These are phyloP conservation scores for Sebastes reedi DNA, from an alignment of 2,797 vertebrate species.

Conservation along the genomic window DNA sequence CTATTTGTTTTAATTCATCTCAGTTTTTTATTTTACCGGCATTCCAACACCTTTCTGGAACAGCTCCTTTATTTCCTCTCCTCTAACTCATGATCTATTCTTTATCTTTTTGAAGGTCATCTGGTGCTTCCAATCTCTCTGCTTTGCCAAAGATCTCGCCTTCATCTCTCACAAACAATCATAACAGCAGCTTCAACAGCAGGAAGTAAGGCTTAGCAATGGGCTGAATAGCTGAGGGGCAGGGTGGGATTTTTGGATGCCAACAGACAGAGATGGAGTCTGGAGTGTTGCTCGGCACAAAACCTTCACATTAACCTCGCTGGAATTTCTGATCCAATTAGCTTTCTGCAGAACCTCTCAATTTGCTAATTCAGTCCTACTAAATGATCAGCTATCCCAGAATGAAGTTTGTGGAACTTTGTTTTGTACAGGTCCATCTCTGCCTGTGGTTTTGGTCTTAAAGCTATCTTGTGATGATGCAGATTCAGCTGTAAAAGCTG, in stretches of 20 bases:
- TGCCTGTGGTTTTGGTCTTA: constrained; percentile 56
- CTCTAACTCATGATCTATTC: constrained; percentile 91
- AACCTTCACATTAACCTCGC: not conserved
- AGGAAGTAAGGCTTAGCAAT: constrained; percentile 95
- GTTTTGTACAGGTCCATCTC: constrained; percentile 42
- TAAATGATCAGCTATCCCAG: not conserved
- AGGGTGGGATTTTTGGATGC: constrained; percentile 35
- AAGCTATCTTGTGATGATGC: constrained; percentile 42
- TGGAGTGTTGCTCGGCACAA: not conserved
- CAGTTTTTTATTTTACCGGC: constrained; percentile 58
- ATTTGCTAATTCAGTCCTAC: not conserved
- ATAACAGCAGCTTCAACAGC: constrained; percentile 99
- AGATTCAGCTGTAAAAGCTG: constrained; percentile 51
- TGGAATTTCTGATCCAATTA: not conserved
- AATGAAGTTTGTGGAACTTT: not conserved
- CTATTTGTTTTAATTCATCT: constrained; percentile 61
- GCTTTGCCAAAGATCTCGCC: constrained; percentile 99
- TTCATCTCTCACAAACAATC: constrained; percentile 99
- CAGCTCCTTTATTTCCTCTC: constrained; percentile 45
- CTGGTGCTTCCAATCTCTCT: constrained; percentile 98
- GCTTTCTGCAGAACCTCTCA: not conserved
- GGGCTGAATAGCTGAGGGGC: constrained; percentile 47
- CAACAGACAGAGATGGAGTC: constrained; percentile 63
- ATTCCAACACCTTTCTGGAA: constrained; percentile 40
- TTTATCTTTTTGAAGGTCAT: constrained; percentile 97